A percentile compares a stretch with the other conserved stretches of the same genome.
Conservation (phyloP, 2,113 vertebrate species). For the Panthera uncia region DNA sequence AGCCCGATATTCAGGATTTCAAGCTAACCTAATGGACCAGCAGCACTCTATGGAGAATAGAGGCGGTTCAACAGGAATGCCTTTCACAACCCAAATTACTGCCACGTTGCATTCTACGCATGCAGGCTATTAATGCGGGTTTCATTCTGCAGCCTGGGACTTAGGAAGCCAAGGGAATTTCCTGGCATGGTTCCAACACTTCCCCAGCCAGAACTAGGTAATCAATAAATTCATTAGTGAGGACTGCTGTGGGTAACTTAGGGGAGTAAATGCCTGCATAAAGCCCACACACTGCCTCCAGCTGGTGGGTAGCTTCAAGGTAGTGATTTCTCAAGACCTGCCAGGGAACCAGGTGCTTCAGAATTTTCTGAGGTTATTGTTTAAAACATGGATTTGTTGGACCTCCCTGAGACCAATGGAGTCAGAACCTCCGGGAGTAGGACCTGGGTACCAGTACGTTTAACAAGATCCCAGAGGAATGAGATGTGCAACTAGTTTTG, state of each 20-base stretch:
- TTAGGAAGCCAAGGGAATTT: neutral
- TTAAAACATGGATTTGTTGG: neutral
- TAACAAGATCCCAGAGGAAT: neutral
- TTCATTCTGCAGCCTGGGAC: neutral
- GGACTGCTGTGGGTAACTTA: too few species aligned
- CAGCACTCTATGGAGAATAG: constrained; percentile 16
- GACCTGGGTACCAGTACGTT: neutral
- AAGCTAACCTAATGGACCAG: neutral
- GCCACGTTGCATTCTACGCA: neutral
- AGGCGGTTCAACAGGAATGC: neutral
- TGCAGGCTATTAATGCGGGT: neutral
- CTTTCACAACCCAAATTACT: neutral
- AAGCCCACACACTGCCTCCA: neutral
- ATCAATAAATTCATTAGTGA: neutral
- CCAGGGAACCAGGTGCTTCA: neutral
- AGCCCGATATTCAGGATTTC: neutral
- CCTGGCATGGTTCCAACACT: neutral
- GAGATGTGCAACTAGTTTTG: neutral
- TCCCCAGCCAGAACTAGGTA: neutral
- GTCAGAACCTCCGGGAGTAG: neutral
- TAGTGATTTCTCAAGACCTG: neutral
- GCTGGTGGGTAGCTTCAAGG: neutral
- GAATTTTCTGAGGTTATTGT: neutral
- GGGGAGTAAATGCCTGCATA: neutral
- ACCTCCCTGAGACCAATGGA: neutral